Evolutionary conservation across 2,113 vertebrate genomes (phyloP).

Genomic region (Plecturocebus donacophilus): DNA sequence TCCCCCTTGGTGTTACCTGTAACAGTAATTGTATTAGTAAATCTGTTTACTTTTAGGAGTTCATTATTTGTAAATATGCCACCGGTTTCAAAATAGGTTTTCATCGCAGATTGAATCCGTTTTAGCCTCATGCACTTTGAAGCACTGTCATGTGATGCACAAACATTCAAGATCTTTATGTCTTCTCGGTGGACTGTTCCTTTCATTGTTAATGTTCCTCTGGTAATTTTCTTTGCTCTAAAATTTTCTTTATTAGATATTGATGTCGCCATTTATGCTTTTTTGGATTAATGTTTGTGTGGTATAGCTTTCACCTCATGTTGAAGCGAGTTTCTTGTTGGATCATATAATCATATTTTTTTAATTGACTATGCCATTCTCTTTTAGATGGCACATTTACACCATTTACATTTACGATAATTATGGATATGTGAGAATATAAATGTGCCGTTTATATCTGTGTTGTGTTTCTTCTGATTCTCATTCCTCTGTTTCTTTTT

Average conservation of each 20-base stretch:
- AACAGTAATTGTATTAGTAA: neutral
- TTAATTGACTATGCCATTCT: accelerated
- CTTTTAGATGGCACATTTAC: neutral
- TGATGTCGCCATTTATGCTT: neutral
- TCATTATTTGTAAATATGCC: neutral
- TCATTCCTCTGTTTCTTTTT: neutral
- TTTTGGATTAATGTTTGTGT: neutral
- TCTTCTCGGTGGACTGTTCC: neutral
- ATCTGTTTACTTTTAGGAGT: neutral
- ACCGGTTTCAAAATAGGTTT: neutral
- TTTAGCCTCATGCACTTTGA: neutral
- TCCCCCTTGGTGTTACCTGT: neutral
- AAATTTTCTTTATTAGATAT: neutral
- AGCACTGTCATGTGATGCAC: neutral
- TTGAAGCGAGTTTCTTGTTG: neutral
- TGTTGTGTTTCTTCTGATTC: slow-evolving; percentile 9
- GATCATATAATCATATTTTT: neutral
- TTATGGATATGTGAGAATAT: neutral
- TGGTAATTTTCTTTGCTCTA: neutral
- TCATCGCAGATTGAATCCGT: neutral
- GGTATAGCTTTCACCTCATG: neutral
- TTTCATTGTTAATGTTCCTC: neutral
- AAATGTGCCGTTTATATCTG: neutral
- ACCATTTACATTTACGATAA: neutral
- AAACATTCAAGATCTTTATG: neutral